Evolutionary conservation across 1,140 invertebrate genomes (phyloP).

Genomic region (Adelges cooleyi): DNA sequence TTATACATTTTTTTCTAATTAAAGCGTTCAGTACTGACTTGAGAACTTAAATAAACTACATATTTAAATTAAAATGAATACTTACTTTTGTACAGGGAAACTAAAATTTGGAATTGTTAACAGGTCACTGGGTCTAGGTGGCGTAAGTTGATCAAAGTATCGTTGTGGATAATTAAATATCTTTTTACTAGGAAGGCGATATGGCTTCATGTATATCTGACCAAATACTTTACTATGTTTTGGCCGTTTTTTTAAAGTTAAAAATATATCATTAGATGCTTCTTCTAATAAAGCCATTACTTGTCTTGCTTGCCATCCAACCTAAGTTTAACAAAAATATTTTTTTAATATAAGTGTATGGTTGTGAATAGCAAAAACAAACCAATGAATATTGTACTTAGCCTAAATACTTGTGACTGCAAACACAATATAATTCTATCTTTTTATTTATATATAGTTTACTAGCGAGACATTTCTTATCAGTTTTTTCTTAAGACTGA

Average conservation of each 20-base stretch:
- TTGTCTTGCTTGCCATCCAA: constrained; percentile 74
- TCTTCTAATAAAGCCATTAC: constrained; percentile 63
- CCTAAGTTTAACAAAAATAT: constrained; percentile 36
- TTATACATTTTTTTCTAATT: no score
- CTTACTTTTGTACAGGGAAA: constrained; percentile 47
- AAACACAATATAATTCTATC: no score
- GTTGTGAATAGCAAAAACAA: no score
- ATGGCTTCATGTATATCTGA: constrained; percentile 69
- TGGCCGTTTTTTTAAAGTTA: constrained; percentile 74
- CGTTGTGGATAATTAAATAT: constrained; percentile 49
- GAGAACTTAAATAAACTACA: no score
- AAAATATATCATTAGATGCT: constrained; percentile 62
- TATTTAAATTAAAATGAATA: constrained; percentile 1
- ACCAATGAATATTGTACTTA: no score
- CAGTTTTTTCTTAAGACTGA: no score
- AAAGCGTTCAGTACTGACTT: no score
- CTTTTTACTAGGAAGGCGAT: constrained; percentile 62
- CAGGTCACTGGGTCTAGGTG: constrained; percentile 48
- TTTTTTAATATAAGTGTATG: not conserved
- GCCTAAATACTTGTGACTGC: no score
- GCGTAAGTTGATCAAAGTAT: constrained; percentile 54
- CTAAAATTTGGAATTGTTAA: constrained; percentile 52
- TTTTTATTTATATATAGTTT: no score
- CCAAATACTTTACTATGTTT: constrained; percentile 71
- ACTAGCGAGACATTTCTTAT: no score